phyloP scores from a whole-genome alignment of 2,113 vertebrate genomes.

The Dendrocopos noguchii region DNA sequence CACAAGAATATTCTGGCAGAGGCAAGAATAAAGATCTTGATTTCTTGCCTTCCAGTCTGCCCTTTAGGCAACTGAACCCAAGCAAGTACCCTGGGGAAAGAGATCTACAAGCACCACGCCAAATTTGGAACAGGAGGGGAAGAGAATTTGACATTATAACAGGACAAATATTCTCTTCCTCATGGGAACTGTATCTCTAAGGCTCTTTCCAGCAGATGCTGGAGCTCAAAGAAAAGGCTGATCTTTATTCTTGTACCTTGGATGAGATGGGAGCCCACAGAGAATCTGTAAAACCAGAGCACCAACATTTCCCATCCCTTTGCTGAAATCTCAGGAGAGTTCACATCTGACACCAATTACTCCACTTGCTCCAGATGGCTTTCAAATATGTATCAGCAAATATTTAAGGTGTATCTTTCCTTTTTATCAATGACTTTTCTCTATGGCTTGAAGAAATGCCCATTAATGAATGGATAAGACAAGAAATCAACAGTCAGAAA shows the following conservation, averaged over 20 bases:
- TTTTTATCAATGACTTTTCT: not conserved
- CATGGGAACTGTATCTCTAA: conserved; percentile 23
- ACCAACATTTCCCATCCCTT: conserved; percentile 6
- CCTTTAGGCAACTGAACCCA: conserved; percentile 23
- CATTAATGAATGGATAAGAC: not conserved
- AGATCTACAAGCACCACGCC: not conserved
- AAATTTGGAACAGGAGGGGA: conserved; percentile 15
- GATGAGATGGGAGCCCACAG: not conserved
- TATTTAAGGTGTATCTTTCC: conserved; percentile 31
- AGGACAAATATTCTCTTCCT: conserved; percentile 50
- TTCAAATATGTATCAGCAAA: not conserved
- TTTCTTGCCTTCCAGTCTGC: conserved; percentile 23
- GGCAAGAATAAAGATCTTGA: not conserved
- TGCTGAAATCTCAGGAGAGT: not conserved
- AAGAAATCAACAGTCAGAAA: not conserved
- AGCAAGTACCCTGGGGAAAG: conserved; percentile 20
- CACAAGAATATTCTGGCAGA: conserved; percentile 10
- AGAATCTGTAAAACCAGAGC: conserved; percentile 11
- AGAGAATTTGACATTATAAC: conserved; percentile 51
- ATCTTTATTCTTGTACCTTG: conserved; percentile 31
- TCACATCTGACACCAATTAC: not conserved
- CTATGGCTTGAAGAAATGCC: not conserved
- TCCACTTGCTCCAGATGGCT: not conserved
- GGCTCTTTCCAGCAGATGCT: conserved; percentile 2
- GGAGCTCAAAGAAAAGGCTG: conserved; percentile 25